Evolutionary conservation across 2,797 vertebrate species (phyloP), one percentile per base, ranked within the genome.

Genomic region (Acanthiza pusilla): DNA sequence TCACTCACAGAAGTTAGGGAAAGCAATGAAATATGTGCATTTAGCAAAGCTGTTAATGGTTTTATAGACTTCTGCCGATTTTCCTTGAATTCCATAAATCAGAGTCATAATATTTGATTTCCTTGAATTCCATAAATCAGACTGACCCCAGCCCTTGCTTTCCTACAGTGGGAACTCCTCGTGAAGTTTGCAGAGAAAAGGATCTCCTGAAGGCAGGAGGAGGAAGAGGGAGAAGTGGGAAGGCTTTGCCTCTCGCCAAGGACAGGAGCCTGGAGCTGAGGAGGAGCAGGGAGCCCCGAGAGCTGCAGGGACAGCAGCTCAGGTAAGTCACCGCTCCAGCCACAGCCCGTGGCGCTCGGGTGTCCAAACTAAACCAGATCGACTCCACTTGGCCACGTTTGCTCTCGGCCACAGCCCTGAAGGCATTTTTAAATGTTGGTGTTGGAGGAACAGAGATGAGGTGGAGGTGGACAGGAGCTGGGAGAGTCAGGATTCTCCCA

Each of bases 401-500:
- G 51, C 74, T 54, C 42, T 7, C 66, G 72, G 38, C 45, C 70
- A 43, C 25, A 9, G 13, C 38, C 58, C 9, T n/a, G 66, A 26
- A 9, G 5, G 9, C 19, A 3, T 29, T 36, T 40, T 0, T 1
- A 62, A 58, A 45, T 9, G 32, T 29, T 66, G 29, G 3, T 0
- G 27, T 9, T 47, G 38, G 38, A 38, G 53, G 51, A 43, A 13
- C 16, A 38, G 47, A 58, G 78, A 19, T 70, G 42, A 55, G 42
- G 36, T n/a, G 66, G 51, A 63, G 68, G 65, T 62, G 55, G 34
- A 32, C 19, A 27, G n/a, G 34, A 29, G 48, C 26, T 45, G 42
- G 32, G 34, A 62, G 20, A 65, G 43, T 67, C 34, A 16, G 16
- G 54, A 47, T 34, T 9, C 43, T 16, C 66, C 19, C 43, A 12